Evolutionary conservation across 2,113 vertebrate species (phyloP).

Genomic region (Typhlomys cinereus): DNA sequence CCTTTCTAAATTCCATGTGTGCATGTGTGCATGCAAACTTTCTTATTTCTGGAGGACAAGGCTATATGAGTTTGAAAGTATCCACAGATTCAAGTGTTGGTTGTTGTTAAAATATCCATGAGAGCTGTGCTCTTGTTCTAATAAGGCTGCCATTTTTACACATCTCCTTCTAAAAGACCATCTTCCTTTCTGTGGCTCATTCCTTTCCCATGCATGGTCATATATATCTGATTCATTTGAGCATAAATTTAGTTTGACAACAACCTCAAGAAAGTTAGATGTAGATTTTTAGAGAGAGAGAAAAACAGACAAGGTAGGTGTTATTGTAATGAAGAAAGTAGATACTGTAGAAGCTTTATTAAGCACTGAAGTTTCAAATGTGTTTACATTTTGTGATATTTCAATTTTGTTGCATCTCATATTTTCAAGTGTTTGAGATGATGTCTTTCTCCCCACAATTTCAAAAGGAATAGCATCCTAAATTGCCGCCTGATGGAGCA

Average conservation of each 20-base stretch:
- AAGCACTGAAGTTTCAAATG: not conserved
- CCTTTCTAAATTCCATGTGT: constrained; percentile 43
- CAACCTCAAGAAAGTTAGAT: not conserved
- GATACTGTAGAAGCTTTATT: not conserved
- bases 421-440: not conserved
- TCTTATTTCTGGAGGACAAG: not conserved
- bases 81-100: not conserved
- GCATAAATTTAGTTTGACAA: constrained; percentile 24
- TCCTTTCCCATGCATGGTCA: not conserved
- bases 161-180: not conserved
- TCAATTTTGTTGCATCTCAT: not conserved
- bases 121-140: not conserved
- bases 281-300: not conserved
- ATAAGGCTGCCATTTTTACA: not conserved
- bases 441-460: constrained; percentile 41
- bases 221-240: not conserved
- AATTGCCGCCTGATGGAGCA: constrained; percentile 9
- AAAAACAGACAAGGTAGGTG: not conserved
- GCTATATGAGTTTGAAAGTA: not conserved
- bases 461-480: not conserved
- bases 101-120: not conserved
- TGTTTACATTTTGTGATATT: not conserved
- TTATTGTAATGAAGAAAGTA: not conserved
- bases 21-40: not conserved
- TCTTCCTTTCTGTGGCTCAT: not conserved